Evolutionary conservation across 2,888 invertebrate species (phyloP).

Genomic region (Mimachlamys varia): DNA sequence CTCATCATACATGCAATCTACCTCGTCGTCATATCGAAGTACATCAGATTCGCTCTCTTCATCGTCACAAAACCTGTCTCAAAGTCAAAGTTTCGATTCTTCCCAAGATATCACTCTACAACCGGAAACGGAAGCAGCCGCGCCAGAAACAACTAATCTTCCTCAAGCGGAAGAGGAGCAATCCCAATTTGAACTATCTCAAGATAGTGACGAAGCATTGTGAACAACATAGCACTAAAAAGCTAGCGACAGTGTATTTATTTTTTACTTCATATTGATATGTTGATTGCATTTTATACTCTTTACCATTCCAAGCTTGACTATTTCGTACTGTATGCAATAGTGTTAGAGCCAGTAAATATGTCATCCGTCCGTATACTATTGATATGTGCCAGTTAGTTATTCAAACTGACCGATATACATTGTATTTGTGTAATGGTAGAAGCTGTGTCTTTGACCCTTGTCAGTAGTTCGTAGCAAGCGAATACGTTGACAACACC

Average conservation of each 20-base stretch:
- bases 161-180: neutral
- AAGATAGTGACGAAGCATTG: neutral
- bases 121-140: slow-evolving; percentile 15
- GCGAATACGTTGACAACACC: no score
- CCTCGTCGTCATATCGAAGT: neutral
- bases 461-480: neutral
- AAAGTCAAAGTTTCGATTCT: neutral
- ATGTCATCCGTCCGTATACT: neutral
- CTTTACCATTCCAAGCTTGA: neutral
- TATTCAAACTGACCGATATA: no score
- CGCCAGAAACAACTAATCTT: neutral
- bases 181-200: neutral
- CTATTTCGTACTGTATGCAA: neutral
- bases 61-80: slow-evolving; percentile 4
- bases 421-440: no score
- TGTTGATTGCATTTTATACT: neutral
- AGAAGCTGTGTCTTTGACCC: neutral
- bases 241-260: neutral
- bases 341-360: neutral
- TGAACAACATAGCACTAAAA: neutral
- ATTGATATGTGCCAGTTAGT: no score
- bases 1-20: slow-evolving; percentile 9
- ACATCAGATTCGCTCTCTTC: slow-evolving; percentile 22
- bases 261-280: neutral
- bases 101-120: neutral